Conservation (phyloP, 2,797 vertebrate species). For the Sebastes ruberrimus region DNA sequence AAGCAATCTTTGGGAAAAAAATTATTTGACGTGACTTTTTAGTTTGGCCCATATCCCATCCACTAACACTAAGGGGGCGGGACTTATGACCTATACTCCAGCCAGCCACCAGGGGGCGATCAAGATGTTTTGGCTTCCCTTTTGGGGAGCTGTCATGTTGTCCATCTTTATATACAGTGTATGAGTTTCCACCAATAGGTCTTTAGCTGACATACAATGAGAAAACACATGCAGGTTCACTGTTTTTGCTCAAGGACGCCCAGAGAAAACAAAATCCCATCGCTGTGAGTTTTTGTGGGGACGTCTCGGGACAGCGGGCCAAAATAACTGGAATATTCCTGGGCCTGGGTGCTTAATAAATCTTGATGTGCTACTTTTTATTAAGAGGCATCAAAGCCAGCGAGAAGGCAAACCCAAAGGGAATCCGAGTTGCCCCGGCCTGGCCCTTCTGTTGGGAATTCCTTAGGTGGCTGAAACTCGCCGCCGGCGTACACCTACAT, state of each 20-base stretch:
- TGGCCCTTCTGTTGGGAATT: constrained; percentile 51
- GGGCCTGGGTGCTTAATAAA: constrained; percentile 29
- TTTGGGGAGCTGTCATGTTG: too few species aligned
- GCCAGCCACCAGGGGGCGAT: too few species aligned
- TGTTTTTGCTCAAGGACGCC: constrained; percentile 12
- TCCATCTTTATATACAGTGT: too few species aligned
- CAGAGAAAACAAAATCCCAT: constrained; percentile 2
- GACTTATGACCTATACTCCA: too few species aligned
- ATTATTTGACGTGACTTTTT: too few species aligned
- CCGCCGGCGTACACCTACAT: constrained; percentile 53
- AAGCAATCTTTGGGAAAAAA: too few species aligned
- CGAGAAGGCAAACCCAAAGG: constrained; percentile 33
- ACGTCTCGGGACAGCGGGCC: constrained; percentile 14
- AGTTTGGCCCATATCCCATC: too few species aligned
- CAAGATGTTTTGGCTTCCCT: too few species aligned
- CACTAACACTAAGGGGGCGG: too few species aligned
- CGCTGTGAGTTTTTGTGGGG: constrained; percentile 20
- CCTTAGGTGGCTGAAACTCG: constrained; percentile 41
- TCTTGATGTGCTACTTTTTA: constrained; percentile 40
- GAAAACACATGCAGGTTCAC: neutral
- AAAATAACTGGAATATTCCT: constrained; percentile 27
- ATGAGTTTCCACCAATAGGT: neutral
- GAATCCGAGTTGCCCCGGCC: constrained; percentile 11
- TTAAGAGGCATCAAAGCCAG: constrained; percentile 37
- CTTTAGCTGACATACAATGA: neutral